Percentiles rank a stretch among this genome's conserved stretches.
phyloP scores from a whole-genome alignment of 1,140 invertebrate species.

The Tetramorium alpestre region DNA sequence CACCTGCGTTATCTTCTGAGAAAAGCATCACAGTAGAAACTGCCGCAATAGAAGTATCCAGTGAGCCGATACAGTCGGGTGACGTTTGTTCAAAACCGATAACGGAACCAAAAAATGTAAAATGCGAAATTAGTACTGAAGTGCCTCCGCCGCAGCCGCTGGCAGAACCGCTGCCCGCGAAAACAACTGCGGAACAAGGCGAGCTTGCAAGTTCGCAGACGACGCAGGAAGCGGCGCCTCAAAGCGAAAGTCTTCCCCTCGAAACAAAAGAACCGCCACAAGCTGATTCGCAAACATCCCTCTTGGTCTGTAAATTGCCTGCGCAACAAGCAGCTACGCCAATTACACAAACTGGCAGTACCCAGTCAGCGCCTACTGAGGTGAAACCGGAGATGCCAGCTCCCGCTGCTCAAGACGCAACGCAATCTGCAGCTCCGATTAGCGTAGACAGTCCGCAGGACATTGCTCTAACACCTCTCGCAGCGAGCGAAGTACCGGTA shows the following conservation, averaged over 20 bases:
- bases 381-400: background rate
- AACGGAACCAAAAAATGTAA: background rate
- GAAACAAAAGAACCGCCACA: background rate
- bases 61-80: background rate
- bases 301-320: background rate
- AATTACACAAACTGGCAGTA: background rate
- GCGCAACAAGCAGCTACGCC: background rate
- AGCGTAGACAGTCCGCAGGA: background rate
- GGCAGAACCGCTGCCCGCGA: background rate
- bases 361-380: background rate
- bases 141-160: background rate
- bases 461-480: background rate
- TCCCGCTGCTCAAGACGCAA: background rate
- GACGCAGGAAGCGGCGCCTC: background rate
- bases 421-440: background rate
- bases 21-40: background rate
- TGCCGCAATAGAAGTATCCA: background rate
- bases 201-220: background rate
- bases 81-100: background rate
- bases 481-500: background rate
- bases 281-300: background rate
- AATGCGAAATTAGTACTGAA: background rate
- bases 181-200: background rate
- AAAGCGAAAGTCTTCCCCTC: background rate
- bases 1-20: background rate